A percentile compares a stretch with the other conserved stretches of the same genome.
These are phyloP conservation scores for Sardinella longiceps DNA, from an alignment of 2,797 vertebrate species.

Conservation along the genomic window DNA sequence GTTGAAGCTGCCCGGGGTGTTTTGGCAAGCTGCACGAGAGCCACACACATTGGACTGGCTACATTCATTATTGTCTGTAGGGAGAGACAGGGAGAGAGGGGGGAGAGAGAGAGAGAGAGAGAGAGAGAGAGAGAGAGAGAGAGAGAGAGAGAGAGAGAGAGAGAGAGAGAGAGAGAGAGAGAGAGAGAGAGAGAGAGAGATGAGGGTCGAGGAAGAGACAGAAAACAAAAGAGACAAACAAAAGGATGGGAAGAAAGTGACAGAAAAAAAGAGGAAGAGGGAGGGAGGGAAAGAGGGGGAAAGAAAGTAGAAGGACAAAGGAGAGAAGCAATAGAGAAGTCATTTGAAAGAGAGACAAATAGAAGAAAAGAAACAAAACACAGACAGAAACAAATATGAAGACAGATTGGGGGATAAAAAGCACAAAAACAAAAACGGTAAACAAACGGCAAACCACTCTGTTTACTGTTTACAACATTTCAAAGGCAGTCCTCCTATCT, in stretches of 20 bases:
- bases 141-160: background rate
- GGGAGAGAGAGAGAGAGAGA: background rate
- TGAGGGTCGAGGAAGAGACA: background rate
- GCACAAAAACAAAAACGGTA: background rate
- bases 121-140: background rate
- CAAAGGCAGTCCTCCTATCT: background rate
- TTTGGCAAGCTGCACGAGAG: slow-evolving; percentile 74
- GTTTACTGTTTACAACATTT: background rate
- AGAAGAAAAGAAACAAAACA: background rate
- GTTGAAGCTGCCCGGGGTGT: slow-evolving; percentile 80
- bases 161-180: background rate
- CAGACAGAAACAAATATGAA: background rate
- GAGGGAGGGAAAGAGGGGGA: background rate
- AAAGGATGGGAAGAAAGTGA: background rate
- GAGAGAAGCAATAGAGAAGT: background rate
- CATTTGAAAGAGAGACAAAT: background rate
- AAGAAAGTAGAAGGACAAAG: background rate
- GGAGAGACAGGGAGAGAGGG: too few species aligned
- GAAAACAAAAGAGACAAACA: background rate
- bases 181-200: slow-evolving; percentile 2
- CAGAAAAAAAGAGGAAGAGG: background rate
- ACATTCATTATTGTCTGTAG: slow-evolving; percentile 83
- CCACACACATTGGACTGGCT: slow-evolving; percentile 76
- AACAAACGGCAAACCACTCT: background rate
- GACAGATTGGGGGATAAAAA: background rate